Base-by-base conservation (phyloP, 2,797 vertebrate species). In the Galaxias olidus region DNA sequence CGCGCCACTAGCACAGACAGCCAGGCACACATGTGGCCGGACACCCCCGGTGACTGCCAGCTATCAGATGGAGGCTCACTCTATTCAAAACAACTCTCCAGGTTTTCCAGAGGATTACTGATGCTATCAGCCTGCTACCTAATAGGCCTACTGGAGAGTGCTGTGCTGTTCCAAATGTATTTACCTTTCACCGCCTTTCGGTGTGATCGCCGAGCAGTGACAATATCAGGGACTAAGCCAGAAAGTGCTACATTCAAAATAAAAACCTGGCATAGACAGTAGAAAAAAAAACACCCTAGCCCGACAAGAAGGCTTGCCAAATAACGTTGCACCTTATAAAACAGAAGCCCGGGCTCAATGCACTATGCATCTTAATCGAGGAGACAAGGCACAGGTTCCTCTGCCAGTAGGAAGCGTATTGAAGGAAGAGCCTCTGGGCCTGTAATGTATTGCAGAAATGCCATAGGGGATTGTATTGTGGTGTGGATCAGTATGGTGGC, bases 31-130 rank as follows among this genome's bases (percentile, higher is more conserved):
- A 88, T 87, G 87, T 85, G 89, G 30, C 30, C 30, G 30, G 83
- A 86, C 84, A 76, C 59, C 79, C 80, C 68, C 62, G 17, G 54
- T 59, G 72, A 75, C 62, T 85, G 86, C 86, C 86, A 87, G 84
- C 84, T 79, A 84, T 84, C 84, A 82, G 79, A 84, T 77, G 67
- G 74, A 83, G 65, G 75, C 78, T 69, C 78, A 69, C 66, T 51
- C 74, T 73, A 79, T 75, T 84, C 73, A 81, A 82, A 82, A 81
- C 72, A 76, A 81, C 85, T 84, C 76, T 88, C 84, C 83, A 88
- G 87, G 88, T 88, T 89, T 89, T 86, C 78, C 85, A 1, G 57
- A 72, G 85, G 88, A 90, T 89, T 89, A 90, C 73, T 78, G 85
- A 87, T 85, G 80, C 75, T 83, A 88, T 87, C 81, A 73, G 86